phyloP scores from a whole-genome alignment of 2,797 vertebrate genomes.

The Centropyge bicolor region DNA sequence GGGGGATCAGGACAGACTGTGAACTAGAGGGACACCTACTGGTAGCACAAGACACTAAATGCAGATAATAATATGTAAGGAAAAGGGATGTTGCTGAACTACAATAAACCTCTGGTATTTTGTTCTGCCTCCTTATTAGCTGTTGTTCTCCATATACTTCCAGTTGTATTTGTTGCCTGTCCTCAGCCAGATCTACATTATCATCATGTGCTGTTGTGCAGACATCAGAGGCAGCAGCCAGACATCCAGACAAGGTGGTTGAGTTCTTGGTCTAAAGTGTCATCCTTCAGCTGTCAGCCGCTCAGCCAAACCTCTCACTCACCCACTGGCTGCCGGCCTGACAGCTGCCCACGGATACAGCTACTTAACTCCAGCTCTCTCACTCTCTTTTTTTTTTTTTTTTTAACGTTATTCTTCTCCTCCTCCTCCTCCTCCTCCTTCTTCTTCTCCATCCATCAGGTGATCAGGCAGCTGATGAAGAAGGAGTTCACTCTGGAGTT shows the following conservation, averaged over 20 bases:
- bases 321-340: conserved; percentile 50
- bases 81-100: neutral
- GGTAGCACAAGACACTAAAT: conserved; percentile 46
- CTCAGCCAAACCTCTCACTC: conserved; percentile 46
- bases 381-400: neutral
- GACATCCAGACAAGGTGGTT: conserved; percentile 38
- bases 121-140: neutral
- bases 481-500: conserved; percentile 99
- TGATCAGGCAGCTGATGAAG: conserved; percentile 94
- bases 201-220: conserved; percentile 14
- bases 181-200: neutral
- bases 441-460: conserved; percentile 79
- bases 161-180: neutral
- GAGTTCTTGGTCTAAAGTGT: conserved; percentile 43
- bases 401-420: neutral
- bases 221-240: conserved; percentile 28
- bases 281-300: conserved; percentile 54
- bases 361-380: conserved; percentile 23
- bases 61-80: neutral
- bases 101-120: neutral
- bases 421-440: neutral
- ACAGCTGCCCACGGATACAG: conserved; percentile 55
- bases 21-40: conserved; percentile 74
- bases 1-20: conserved; percentile 11
- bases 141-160: neutral